These are phyloP conservation scores for Valencia hispanica DNA, from an alignment of 2,797 vertebrate genomes.

Conservation along the genomic window DNA sequence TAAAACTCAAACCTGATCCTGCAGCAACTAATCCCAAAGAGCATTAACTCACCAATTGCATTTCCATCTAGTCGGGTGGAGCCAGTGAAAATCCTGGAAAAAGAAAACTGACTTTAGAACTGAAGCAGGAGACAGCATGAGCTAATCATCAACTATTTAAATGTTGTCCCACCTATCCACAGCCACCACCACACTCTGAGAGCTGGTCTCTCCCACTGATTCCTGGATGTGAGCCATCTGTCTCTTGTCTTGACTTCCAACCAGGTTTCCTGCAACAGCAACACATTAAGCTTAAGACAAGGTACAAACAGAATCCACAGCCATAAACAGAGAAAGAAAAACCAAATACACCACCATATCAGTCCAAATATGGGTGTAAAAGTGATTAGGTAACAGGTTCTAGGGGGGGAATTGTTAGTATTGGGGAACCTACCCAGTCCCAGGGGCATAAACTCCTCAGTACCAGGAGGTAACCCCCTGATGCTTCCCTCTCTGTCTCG, in stretches of 20 bases:
- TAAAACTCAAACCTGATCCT: background rate
- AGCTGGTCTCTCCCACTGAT: conserved; percentile 98
- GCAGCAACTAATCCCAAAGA: background rate
- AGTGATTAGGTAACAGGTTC: background rate
- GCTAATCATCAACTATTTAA: background rate
- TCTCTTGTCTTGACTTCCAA: conserved; percentile 91
- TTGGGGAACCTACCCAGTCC: conserved; percentile 85
- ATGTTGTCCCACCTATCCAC: conserved; percentile 93
- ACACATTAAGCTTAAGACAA: conserved; percentile 22
- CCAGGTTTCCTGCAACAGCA: conserved; percentile 86
- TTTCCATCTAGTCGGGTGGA: conserved; percentile 98
- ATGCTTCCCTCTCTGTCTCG: conserved; percentile 88
- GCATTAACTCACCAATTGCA: conserved; percentile 88
- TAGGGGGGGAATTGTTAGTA: too few relatives aligned
- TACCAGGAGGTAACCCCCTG: conserved; percentile 86
- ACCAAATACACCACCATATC: background rate
- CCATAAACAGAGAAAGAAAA: background rate
- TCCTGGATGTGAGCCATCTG: conserved; percentile 99
- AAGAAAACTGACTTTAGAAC: background rate
- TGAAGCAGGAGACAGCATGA: background rate
- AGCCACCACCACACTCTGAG: conserved; percentile 97
- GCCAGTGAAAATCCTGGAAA: conserved; percentile 95
- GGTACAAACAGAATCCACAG: background rate
- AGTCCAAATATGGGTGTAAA: background rate
- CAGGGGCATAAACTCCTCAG: conserved; percentile 95